Percentiles rank a stretch among this genome's conserved stretches.
These are phyloP conservation scores for Leucoptera coffeella DNA, from an alignment of 2,888 invertebrate species.

Conservation along the genomic window DNA sequence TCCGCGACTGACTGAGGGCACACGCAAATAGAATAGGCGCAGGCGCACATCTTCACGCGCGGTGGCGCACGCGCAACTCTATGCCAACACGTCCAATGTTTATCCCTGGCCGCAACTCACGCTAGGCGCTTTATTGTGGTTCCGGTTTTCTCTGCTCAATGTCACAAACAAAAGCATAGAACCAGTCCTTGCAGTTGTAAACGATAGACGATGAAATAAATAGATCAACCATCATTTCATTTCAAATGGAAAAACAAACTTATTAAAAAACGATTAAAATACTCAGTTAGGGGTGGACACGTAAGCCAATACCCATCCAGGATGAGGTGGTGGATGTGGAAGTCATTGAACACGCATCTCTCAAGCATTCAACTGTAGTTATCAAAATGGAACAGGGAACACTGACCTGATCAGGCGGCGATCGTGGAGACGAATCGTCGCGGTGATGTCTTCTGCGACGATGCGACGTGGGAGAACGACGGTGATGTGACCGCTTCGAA, in stretches of 20 bases:
- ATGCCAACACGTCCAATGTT: constrained; percentile 43
- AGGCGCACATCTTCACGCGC: constrained; percentile 50
- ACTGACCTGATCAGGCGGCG: constrained; percentile 47
- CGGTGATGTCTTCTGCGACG: constrained; percentile 62
- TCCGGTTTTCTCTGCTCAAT: too few species aligned
- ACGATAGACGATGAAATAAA: too few species aligned
- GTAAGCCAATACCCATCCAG: too few species aligned
- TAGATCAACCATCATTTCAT: too few species aligned
- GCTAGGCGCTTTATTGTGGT: constrained; percentile 40
- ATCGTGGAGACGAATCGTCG: constrained; percentile 40
- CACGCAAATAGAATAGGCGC: constrained; percentile 51
- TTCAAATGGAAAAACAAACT: too few species aligned
- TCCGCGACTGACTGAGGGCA: constrained; percentile 51
- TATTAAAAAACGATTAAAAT: too few species aligned
- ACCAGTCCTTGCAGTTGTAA: too few species aligned
- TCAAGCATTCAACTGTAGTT: too few species aligned
- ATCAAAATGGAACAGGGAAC: constrained; percentile 6
- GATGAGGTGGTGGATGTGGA: constrained; percentile 24
- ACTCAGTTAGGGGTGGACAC: too few species aligned
- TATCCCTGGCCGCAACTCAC: constrained; percentile 38
- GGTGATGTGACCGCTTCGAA: constrained; percentile 78
- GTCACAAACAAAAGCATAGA: too few species aligned
- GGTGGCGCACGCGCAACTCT: constrained; percentile 44
- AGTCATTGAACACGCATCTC: too few species aligned
- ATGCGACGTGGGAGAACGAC: constrained; percentile 74